A percentile compares a stretch with the other conserved stretches of the same genome.
Conservation (phyloP, 2,113 vertebrate species). For the Passer domesticus region DNA sequence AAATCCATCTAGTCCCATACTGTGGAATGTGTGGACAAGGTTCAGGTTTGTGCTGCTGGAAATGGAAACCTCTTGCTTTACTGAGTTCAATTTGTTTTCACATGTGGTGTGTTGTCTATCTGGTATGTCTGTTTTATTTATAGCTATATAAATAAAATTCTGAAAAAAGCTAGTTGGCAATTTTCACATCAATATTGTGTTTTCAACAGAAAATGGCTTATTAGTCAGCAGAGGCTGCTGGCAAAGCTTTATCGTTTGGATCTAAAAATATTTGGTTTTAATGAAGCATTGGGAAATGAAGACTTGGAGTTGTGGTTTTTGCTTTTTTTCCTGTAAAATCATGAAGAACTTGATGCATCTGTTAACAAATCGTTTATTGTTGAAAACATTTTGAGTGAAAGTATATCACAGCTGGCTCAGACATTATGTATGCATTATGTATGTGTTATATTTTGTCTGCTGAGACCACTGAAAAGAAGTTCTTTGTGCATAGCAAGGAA, state of each 20-base stretch:
- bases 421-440: background rate
- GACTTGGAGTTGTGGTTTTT: background rate
- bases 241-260: slow-evolving; percentile 24
- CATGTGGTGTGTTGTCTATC: slow-evolving; percentile 49
- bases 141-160: slow-evolving; percentile 36
- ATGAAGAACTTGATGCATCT: slow-evolving; percentile 27
- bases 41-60: slow-evolving; percentile 57
- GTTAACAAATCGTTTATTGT: slow-evolving; percentile 31
- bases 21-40: slow-evolving; percentile 29
- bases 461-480: background rate
- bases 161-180: background rate
- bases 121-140: slow-evolving; percentile 62
- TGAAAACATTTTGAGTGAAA: slow-evolving; percentile 38
- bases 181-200: slow-evolving; percentile 53
- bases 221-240: slow-evolving; percentile 50
- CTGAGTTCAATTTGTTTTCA: slow-evolving; percentile 56
- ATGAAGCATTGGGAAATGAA: slow-evolving; percentile 39
- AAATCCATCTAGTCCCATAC: slow-evolving; percentile 43
- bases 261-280: slow-evolving; percentile 57
- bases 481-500: background rate
- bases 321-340: background rate
- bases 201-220: slow-evolving; percentile 48
- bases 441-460: slow-evolving; percentile 12
- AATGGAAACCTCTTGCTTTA: slow-evolving; percentile 29
- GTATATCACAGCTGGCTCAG: slow-evolving; percentile 35